Conservation (phyloP, 1,140 invertebrate species). For the Ceratina calcarata region DNA sequence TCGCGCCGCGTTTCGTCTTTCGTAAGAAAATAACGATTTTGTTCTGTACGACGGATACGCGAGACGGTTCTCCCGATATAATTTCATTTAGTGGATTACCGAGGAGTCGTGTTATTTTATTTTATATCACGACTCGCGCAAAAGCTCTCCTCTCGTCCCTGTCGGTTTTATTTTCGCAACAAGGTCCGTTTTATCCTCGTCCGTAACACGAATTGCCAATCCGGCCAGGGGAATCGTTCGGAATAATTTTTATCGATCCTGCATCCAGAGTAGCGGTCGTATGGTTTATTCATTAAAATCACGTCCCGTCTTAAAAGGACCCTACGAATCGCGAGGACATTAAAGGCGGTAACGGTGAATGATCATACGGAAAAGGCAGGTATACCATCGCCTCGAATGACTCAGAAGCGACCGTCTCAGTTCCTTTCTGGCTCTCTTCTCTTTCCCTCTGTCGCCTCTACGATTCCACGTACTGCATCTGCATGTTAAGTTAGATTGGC, state of each 20-base stretch:
- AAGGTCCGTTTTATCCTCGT: not conserved
- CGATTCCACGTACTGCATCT: conserved; percentile 70
- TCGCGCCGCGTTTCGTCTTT: not conserved
- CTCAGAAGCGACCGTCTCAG: conserved; percentile 22
- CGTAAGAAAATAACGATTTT: not conserved
- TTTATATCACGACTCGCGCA: not conserved
- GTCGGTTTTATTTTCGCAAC: not conserved
- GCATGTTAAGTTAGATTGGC: conserved; percentile 71
- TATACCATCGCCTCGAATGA: conserved; percentile 45
- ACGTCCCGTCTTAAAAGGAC: conserved; percentile 11
- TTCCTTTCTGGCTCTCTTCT: not conserved
- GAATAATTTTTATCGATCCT: conserved; percentile 28
- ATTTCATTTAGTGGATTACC: not conserved
- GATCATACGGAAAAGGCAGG: conserved; percentile 52
- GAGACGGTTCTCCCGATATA: not conserved
- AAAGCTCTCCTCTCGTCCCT: not conserved
- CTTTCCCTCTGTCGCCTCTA: conserved; percentile 28
- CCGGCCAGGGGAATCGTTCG: not conserved
- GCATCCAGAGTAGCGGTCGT: not conserved
- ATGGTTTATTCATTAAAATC: conserved; percentile 35
- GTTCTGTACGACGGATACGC: too few species aligned
- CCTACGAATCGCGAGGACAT: conserved; percentile 12
- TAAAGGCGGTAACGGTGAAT: conserved; percentile 30
- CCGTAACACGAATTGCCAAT: not conserved
- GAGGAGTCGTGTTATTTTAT: not conserved